phyloP scores from a whole-genome alignment of 2,113 vertebrate species.

The Aptenodytes forsteri region DNA sequence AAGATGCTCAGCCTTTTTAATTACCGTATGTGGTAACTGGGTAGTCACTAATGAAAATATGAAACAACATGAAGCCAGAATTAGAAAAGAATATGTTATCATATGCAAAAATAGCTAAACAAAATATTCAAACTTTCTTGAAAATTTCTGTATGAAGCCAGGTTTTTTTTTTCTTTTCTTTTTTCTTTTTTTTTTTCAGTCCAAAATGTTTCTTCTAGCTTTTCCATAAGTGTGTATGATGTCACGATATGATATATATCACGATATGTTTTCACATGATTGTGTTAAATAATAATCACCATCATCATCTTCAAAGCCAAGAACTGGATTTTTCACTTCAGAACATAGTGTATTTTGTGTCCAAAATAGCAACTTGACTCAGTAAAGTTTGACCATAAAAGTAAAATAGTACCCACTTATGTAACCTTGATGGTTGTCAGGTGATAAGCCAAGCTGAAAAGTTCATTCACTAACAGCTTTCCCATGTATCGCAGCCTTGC shows the following conservation, averaged over 20 bases:
- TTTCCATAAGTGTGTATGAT: rapidly evolving
- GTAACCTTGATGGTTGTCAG: neutral
- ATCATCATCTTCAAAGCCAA: neutral
- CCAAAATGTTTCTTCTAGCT: neutral
- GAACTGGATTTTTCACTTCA: neutral
- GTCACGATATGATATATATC: neutral
- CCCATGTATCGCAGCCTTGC: neutral
- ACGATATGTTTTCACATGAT: neutral
- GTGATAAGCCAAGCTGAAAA: neutral
- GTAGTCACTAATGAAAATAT: neutral
- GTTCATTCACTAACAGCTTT: neutral
- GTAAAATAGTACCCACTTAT: neutral
- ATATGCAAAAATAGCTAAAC: neutral
- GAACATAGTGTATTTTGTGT: neutral
- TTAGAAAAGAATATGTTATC: neutral
- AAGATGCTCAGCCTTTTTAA: neutral
- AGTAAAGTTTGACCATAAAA: neutral
- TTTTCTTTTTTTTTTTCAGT: neutral
- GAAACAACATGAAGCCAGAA: neutral
- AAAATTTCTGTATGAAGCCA: neutral
- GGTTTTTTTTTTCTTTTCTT: no score
- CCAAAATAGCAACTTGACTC: neutral
- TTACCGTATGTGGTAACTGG: neutral
- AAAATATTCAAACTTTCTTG: neutral
- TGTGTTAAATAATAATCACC: neutral